These are phyloP conservation scores for Melieria picta DNA, from an alignment of 2,888 invertebrate genomes.

Conservation along the genomic window DNA sequence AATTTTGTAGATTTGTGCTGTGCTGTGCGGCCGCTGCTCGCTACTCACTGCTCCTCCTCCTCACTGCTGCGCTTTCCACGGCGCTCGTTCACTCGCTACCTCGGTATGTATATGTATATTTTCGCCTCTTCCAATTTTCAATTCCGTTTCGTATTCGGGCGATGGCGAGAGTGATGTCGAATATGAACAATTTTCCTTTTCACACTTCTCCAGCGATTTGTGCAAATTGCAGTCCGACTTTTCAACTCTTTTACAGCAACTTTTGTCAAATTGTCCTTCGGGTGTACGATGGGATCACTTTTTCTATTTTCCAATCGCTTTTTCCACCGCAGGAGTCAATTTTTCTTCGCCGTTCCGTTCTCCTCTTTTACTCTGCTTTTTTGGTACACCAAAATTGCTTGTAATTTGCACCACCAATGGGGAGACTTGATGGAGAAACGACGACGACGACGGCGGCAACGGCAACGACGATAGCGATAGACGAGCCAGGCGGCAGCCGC, in stretches of 20 bases:
- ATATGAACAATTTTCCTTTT: constrained; percentile 31
- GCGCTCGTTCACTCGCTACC: constrained; percentile 30
- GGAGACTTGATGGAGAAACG: constrained; percentile 52
- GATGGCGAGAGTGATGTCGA: constrained; percentile 31
- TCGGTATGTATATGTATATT: constrained; percentile 46
- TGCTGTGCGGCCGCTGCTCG: constrained; percentile 21
- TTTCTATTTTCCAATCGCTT: constrained; percentile 40
- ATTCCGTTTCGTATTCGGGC: constrained; percentile 32
- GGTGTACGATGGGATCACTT: constrained; percentile 35
- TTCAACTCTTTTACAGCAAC: constrained; percentile 31
- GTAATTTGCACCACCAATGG: constrained; percentile 63
- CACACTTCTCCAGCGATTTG: constrained; percentile 28
- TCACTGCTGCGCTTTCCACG: constrained; percentile 24
- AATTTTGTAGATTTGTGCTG: constrained; percentile 23
- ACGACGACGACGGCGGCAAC: constrained; percentile 35
- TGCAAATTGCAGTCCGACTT: constrained; percentile 16
- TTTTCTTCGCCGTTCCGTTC: constrained; percentile 46
- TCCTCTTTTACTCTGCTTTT: constrained; percentile 54
- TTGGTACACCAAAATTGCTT: constrained; percentile 66
- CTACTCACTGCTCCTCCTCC: constrained; percentile 23
- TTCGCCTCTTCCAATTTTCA: constrained; percentile 40
- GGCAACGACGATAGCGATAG: constrained; percentile 36
- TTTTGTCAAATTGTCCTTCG: constrained; percentile 29
- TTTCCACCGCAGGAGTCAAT: constrained; percentile 35
- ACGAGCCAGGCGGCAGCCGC: constrained; percentile 4